A percentile compares a stretch with the other conserved stretches of the same genome.
These are phyloP conservation scores for Myzus persicae DNA, from an alignment of 1,140 invertebrate genomes.

Conservation along the genomic window DNA sequence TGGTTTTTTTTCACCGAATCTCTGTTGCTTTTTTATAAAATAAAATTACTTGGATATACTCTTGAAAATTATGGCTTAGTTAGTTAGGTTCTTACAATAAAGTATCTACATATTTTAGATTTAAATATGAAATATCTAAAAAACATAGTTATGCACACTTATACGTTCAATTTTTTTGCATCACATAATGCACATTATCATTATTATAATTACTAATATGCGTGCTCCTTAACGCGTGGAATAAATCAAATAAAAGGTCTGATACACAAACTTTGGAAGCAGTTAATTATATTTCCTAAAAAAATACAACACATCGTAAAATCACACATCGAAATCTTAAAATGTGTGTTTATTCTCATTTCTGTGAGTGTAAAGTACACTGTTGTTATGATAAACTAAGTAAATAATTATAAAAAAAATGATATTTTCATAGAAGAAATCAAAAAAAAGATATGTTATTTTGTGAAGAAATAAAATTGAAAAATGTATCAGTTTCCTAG, in stretches of 20 bases:
- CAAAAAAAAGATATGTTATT: background rate
- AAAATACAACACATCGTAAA: background rate
- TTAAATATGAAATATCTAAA: background rate
- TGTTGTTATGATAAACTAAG: background rate
- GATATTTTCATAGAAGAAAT: too few relatives aligned
- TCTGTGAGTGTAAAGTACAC: background rate
- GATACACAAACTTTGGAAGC: background rate
- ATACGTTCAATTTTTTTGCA: background rate
- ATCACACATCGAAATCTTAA: too few relatives aligned
- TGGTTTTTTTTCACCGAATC: background rate
- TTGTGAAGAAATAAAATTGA: background rate
- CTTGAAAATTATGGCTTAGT: background rate
- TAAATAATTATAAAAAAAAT: background rate
- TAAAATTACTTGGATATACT: background rate
- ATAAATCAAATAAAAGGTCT: too few relatives aligned
- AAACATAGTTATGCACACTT: background rate
- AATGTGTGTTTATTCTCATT: background rate
- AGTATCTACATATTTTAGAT: background rate
- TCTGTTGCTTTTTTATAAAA: background rate
- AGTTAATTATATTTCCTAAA: background rate
- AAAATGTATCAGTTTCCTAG: background rate
- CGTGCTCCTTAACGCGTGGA: too few relatives aligned
- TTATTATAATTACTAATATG: background rate
- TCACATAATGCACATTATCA: rapidly evolving
- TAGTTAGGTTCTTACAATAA: background rate